phyloP scores from a whole-genome alignment of 2,888 invertebrate genomes.

The Lepidocyrtinus sp. region DNA sequence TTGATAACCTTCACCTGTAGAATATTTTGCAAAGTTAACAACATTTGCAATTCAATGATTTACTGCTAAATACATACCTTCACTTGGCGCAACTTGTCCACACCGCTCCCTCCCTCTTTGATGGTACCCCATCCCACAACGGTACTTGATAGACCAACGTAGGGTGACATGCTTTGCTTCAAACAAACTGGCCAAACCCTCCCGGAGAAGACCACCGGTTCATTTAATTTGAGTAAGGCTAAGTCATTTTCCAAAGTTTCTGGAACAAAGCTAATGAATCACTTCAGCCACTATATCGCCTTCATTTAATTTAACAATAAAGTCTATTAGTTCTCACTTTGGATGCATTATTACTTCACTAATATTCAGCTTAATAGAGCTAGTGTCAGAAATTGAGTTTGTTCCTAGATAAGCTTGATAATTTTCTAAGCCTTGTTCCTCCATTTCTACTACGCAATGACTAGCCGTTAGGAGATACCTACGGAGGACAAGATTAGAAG shows the following conservation, averaged over 20 bases:
- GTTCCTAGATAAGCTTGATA: slow-evolving; percentile 33
- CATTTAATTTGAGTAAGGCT: slow-evolving; percentile 32
- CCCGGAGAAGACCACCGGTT: slow-evolving; percentile 25
- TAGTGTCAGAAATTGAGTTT: slow-evolving; percentile 40
- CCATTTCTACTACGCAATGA: slow-evolving; percentile 36
- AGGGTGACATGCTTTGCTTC: slow-evolving; percentile 29
- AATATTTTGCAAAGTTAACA: background rate
- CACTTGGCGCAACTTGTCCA: slow-evolving; percentile 35
- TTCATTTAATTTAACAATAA: too few relatives aligned
- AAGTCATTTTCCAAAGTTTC: slow-evolving; percentile 38
- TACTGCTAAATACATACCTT: slow-evolving; percentile 17
- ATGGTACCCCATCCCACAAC: slow-evolving; percentile 45
- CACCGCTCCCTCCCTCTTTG: background rate
- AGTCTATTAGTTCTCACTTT: slow-evolving; percentile 20
- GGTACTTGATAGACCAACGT: slow-evolving; percentile 17
- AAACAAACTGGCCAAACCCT: slow-evolving; percentile 36
- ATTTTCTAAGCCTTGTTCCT: slow-evolving; percentile 7
- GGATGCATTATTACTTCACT: slow-evolving; percentile 43
- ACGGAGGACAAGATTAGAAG: background rate
- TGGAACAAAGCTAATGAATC: too few relatives aligned
- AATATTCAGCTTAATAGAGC: slow-evolving; percentile 14
- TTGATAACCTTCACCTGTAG: slow-evolving; percentile 33
- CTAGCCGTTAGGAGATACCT: slow-evolving; percentile 42
- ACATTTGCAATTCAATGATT: background rate
- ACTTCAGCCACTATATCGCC: too few relatives aligned